Conservation (phyloP, 1,140 invertebrate species). For the Lepidurus apus region DNA sequence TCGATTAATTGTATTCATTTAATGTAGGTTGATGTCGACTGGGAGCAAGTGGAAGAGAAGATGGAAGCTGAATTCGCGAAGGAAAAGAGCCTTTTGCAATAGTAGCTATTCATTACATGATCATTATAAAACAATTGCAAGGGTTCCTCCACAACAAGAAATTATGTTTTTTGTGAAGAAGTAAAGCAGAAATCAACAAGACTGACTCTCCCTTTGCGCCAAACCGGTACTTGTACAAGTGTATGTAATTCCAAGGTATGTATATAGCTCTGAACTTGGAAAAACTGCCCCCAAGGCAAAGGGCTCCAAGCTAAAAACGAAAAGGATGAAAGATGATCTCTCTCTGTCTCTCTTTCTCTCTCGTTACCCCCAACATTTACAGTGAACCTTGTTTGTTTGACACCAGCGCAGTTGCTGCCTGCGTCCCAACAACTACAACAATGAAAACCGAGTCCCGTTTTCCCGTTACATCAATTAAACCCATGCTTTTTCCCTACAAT, state of each 20-base stretch:
- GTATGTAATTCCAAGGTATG: neutral
- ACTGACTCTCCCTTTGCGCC: too few relatives aligned
- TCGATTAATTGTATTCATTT: neutral
- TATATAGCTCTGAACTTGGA: neutral
- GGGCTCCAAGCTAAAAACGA: too few relatives aligned
- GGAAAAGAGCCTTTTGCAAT: neutral
- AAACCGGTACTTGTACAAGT: too few relatives aligned
- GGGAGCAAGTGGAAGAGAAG: slow-evolving; percentile 30
- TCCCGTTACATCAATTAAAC: neutral
- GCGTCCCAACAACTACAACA: neutral
- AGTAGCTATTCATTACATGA: too few relatives aligned
- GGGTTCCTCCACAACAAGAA: too few relatives aligned
- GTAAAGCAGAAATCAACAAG: too few relatives aligned
- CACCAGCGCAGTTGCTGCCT: neutral
- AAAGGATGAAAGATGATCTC: too few relatives aligned
- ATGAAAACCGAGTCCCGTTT: neutral
- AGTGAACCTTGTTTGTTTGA: neutral
- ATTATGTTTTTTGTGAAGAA: too few relatives aligned
- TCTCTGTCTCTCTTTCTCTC: too few relatives aligned
- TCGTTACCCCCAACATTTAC: neutral
- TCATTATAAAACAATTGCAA: too few relatives aligned
- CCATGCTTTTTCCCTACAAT: neutral
- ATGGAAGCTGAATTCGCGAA: slow-evolving; percentile 23
- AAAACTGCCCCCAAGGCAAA: neutral
- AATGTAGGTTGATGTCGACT: slow-evolving; percentile 31